These are phyloP conservation scores for Lanius ludovicianus DNA, from an alignment of 2,113 vertebrate species.

Conservation along the genomic window DNA sequence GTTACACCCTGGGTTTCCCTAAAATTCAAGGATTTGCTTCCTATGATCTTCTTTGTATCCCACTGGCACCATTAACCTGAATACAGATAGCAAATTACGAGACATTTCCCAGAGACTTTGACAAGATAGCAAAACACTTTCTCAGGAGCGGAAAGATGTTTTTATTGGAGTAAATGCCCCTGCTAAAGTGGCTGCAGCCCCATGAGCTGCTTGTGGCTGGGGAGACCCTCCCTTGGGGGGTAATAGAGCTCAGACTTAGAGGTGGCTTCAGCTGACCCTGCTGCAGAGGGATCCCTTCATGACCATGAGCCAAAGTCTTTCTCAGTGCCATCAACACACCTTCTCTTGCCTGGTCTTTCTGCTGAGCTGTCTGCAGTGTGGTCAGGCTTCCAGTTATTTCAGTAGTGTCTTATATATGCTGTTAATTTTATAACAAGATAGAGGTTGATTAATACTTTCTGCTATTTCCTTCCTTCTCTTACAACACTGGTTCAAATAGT, in stretches of 20 bases:
- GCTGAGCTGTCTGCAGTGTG: not conserved
- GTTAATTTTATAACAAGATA: not conserved
- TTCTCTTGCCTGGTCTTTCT: not conserved
- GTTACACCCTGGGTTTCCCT: not conserved
- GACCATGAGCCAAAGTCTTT: not conserved
- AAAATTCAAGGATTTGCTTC: not conserved
- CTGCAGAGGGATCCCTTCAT: not conserved
- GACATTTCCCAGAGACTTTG: not conserved
- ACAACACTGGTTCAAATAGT: not conserved
- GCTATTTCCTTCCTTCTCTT: not conserved
- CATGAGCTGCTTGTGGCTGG: not conserved
- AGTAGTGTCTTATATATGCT: not conserved
- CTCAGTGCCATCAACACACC: fast-evolving
- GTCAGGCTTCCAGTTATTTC: not conserved
- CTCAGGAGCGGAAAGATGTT: not conserved
- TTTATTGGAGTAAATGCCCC: not conserved
- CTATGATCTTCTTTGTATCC: not conserved
- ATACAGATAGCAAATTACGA: not conserved
- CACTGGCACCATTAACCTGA: not conserved
- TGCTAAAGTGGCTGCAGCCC: not conserved
- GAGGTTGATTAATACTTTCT: not conserved
- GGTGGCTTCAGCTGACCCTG: not conserved
- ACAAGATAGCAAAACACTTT: not conserved
- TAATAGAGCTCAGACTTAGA: not conserved
- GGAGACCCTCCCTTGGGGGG: not conserved